Evolutionary conservation across 2,113 vertebrate species (phyloP), one percentile per base, ranked within the genome.

Genomic region (Gnathonemus echidnorhynchus): DNA sequence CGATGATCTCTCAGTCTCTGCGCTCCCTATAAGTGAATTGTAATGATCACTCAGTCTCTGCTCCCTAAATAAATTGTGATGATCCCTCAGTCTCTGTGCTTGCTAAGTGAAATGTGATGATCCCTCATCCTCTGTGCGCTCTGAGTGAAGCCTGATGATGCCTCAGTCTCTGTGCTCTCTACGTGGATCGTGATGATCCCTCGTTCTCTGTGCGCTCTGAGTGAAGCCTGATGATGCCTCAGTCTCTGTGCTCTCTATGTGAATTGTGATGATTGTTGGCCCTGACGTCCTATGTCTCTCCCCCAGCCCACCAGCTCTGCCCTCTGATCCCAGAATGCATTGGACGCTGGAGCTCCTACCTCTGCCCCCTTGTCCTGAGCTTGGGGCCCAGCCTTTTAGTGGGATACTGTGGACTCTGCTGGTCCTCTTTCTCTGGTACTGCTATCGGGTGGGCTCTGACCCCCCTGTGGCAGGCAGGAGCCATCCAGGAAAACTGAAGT

Each of bases 371-470:
- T 94, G 92, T 84, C 93, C 62, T 88, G 96, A 97, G 92, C 92
- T 92, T 87, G 95, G 95, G 74, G 95, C 94, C 90, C 96, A 93
- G 45, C 96, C 97, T 0, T 93, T 97, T 24, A 95, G 95, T 0
- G 96, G 96, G 42, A 93, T 98, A 77, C 94, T 98, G 88, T 97
- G 96, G 93, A 96, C 96, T 39, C 90, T 97, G 1, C 95, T 96
- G 56, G 94, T 97, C 35, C 95, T 98, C 46, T 98, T 98, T 89
- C 95, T 97, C 86, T 98, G 97, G 97, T 97, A 97, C 93, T 98
- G 97, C 90, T 98, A 98, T 87, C 95, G 97, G 0, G 94, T 97
- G 74, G 97, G 97, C 19, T 96, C 95, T 0, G 95, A 97, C 91
- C 92, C 94, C 77, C 94, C 96, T 3, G 92, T 92, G 74, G 92